Evolutionary conservation across 2,888 invertebrate genomes (phyloP).

Genomic region (Tenthredo mesomela): DNA sequence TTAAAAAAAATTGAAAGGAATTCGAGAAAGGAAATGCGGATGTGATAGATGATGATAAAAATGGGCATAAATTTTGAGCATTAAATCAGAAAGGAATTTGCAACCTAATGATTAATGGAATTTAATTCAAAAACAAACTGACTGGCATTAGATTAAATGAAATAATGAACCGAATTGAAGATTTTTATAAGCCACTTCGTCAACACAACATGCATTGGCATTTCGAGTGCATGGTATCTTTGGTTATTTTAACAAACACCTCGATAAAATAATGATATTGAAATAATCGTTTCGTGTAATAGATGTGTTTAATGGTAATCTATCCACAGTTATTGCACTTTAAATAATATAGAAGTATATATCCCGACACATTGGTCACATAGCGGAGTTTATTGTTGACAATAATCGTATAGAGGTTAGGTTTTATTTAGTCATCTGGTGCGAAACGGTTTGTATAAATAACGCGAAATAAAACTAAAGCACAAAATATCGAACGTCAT

Average conservation of each 20-base stretch:
- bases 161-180: not conserved
- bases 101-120: no score
- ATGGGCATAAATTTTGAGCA: not conserved
- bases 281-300: not conserved
- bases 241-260: not conserved
- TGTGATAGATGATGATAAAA: not conserved
- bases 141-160: not conserved
- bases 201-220: conserved; percentile 26
- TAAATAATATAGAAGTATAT: not conserved
- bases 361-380: conserved; percentile 10
- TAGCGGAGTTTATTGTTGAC: conserved; percentile 36
- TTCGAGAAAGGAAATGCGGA: not conserved
- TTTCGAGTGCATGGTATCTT: conserved; percentile 21
- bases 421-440: conserved; percentile 15
- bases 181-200: not conserved
- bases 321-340: conserved; percentile 16
- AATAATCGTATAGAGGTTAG: conserved; percentile 41
- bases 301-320: not conserved
- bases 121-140: not conserved
- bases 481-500: conserved; percentile 17
- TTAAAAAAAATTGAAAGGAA: not conserved
- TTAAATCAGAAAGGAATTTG: not conserved
- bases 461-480: conserved; percentile 21
- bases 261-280: not conserved
- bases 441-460: not conserved